Evolutionary conservation across 2,888 invertebrate species (phyloP), one percentile per base, ranked within the genome.

Genomic region (Diarsia brunnea): DNA sequence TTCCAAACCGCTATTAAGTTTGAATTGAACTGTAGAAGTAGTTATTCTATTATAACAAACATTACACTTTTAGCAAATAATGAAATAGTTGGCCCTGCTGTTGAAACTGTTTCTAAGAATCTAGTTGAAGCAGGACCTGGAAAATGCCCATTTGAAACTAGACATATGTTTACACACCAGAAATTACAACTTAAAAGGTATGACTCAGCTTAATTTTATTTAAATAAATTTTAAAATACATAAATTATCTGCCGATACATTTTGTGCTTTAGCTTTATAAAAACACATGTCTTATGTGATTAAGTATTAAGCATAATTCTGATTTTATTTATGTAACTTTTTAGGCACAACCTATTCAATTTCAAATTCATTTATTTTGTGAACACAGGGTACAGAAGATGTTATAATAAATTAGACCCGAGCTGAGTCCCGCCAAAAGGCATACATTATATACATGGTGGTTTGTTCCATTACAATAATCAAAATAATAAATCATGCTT

Each of bases 91-190:
- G 99, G 99, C 0, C 98, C 98, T 27, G 89, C 94, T 31, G 95
- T 97, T 51, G 98, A 98, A 92, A 93, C 95, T 16, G 91, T 97
- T 70, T 97, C 98, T 0, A 97, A 97, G 78, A 95, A 91, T 86
- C 89, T 92, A 53, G 97, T 99, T 16, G 97, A 97, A 92, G 97
- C 98, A 61, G 98, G 98, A 0, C 99, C 99, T 51, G 98, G 98
- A 0, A 84, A 88, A 19, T 99, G 98, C 92, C 98, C 98, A 2
- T 99, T 98, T 97, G 98, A 99, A 93, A 96, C 91, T 0, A 97
- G 99, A 61, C 99, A 99, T 89, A 86, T 94, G 63, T 98, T 98
- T 92, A 99, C 99, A 0, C 91, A 93, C 78, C 89, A 97, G 49
- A 97, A 95, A 87, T 93, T 98, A 21, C 91, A 90, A 47, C 95